These are phyloP conservation scores for Porites rus DNA, from an alignment of 92 coral and sea anemone species.

Conservation along the genomic window DNA sequence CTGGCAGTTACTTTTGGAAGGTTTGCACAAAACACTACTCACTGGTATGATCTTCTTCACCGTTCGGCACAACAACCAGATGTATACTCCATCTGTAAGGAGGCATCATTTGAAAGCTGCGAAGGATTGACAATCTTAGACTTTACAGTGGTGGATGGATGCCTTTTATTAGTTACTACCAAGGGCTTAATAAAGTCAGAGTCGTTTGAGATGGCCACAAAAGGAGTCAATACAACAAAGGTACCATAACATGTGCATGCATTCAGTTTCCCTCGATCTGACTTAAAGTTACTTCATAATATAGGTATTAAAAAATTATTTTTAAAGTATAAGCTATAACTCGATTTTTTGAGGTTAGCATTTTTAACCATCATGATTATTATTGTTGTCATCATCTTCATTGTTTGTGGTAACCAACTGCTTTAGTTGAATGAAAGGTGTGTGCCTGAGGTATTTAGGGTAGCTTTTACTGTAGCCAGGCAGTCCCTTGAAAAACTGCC, in stretches of 20 bases:
- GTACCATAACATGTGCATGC: background rate
- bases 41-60: conserved; percentile 87
- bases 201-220: conserved; percentile 53
- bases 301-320: too few species aligned
- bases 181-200: conserved; percentile 81
- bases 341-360: too few species aligned
- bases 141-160: conserved; percentile 66
- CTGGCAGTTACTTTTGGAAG: conserved; percentile 87
- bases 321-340: too few species aligned
- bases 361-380: too few species aligned
- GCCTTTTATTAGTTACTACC: conserved; percentile 82
- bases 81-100: conserved; percentile 81
- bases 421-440: too few species aligned
- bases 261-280: too few species aligned
- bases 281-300: too few species aligned
- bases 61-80: conserved; percentile 71
- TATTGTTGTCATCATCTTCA: too few species aligned
- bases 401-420: too few species aligned
- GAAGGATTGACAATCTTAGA: conserved; percentile 74
- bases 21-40: conserved; percentile 77
- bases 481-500: too few species aligned
- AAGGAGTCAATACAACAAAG: conserved; percentile 32
- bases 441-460: too few species aligned
- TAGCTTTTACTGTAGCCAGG: too few species aligned
- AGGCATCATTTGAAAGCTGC: conserved; percentile 67